Percentiles rank a stretch among this genome's conserved stretches.
Conservation (phyloP, 2,888 invertebrate species). For the Gryllus longicercus region DNA sequence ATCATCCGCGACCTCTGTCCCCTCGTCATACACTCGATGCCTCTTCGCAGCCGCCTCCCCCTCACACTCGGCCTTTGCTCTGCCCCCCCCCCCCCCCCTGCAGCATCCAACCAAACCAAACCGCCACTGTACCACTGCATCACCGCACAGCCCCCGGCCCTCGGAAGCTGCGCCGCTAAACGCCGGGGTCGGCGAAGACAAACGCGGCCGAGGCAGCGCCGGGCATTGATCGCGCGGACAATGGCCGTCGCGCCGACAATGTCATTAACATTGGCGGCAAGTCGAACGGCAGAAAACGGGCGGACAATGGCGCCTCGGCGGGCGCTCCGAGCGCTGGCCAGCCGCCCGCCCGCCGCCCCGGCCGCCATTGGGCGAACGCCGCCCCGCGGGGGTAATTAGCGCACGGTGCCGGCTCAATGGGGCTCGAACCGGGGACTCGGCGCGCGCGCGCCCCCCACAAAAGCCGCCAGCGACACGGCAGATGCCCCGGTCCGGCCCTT, state of each 20-base stretch:
- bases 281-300: not conserved
- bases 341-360: not conserved
- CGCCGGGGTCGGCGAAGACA: not conserved
- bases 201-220: not conserved
- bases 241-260: not conserved
- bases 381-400: slow-evolving; percentile 17
- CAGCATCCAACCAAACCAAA: too few species aligned
- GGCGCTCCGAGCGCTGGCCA: not conserved
- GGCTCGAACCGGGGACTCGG: slow-evolving; percentile 1
- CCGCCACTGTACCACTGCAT: too few species aligned
- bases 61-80: too few species aligned
- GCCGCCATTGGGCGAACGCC: not conserved
- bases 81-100: too few species aligned
- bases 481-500: too few species aligned
- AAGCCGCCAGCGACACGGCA: not conserved
- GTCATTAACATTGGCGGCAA: not conserved
- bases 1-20: too few species aligned
- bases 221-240: not conserved
- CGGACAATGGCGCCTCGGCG: not conserved
- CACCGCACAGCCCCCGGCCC: not conserved
- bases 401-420: not conserved
- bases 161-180: not conserved
- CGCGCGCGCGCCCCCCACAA: not conserved
- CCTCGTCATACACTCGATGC: too few species aligned
- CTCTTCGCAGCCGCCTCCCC: too few species aligned